Base-by-base conservation (phyloP, 2,888 invertebrate species). In the Coenonympha arcania region DNA sequence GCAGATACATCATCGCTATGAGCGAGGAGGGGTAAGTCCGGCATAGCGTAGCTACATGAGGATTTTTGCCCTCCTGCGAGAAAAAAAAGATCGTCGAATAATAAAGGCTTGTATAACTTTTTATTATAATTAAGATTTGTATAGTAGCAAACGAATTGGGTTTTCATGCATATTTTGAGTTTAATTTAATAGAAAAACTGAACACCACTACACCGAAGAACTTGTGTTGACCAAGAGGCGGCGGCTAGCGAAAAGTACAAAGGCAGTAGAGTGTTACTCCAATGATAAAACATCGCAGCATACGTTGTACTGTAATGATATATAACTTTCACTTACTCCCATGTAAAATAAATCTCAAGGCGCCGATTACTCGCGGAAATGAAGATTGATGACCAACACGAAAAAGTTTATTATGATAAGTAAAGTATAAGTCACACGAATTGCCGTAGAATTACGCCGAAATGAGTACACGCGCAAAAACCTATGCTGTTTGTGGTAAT, bases 301-400 rank as follows among this genome's bases (percentile, higher is more conserved):
- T 65, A 63, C 65, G 69, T 66, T 61, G 64, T 57, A 59, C 66
- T 62, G 71, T 77, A 79, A 79, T 77, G 76, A 75, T 62, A 72
- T 62, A 72, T 69, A 72, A 81, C 84, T 85, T 85, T 85, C 85
- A 73, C 82, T 75, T 70, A 68, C 63, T 63, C 66, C 63, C 68
- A 73, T 68, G 73, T 74, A 71, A 76, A 80, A 77, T 78, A 72
- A 78, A 78, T 79, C 71, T 73, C 73, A 65, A 72, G 70, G 71
- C 75, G 71, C 69, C 73, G 67, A 69, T 76, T 76, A 76, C 69
- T 69, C 63, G 65, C 62, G 64, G 69, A 82, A 83, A 84, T 84
- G 83, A 82, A 81, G 85, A 85, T 84, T 80, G 76, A 85, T 85
- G 74, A 68, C 54, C 62, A 59, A 60, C 62, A 69, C 57, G 52